A percentile compares a stretch with the other conserved stretches of the same genome.
phyloP scores from a whole-genome alignment of 1,140 invertebrate genomes.

The Phocides pigmalion region DNA sequence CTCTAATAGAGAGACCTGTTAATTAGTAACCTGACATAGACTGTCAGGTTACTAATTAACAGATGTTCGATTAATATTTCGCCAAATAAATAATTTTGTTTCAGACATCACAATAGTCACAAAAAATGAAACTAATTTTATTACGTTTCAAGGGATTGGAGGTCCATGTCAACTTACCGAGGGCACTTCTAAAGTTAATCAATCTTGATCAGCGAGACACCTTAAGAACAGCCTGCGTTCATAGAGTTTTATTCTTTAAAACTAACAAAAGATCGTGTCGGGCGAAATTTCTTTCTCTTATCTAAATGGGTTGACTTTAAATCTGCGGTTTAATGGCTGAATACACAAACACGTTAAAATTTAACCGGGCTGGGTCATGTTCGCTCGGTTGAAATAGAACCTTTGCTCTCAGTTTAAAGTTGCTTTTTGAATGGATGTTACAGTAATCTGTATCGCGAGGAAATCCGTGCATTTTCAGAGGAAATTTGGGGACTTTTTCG shows the following conservation, averaged over 20 bases:
- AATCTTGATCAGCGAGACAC: slow-evolving; percentile 44
- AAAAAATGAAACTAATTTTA: slow-evolving; percentile 7
- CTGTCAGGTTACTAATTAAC: too few species aligned
- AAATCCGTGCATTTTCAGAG: slow-evolving; percentile 30
- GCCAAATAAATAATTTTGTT: not conserved
- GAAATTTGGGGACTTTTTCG: slow-evolving; percentile 29
- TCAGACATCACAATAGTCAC: not conserved
- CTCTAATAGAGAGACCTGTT: too few species aligned
- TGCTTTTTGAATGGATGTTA: not conserved
- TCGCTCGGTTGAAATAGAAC: not conserved
- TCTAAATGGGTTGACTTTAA: slow-evolving; percentile 40
- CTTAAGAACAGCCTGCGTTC: slow-evolving; percentile 16
- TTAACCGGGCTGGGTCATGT: slow-evolving; percentile 5
- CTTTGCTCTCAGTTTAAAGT: not conserved
- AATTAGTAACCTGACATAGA: too few species aligned
- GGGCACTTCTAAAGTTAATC: slow-evolving; percentile 31
- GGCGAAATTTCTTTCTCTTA: slow-evolving; percentile 27
- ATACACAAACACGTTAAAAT: slow-evolving; percentile 34
- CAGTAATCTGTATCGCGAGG: slow-evolving; percentile 23
- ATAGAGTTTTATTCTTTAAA: slow-evolving; percentile 28
- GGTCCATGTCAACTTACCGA: slow-evolving; percentile 5
- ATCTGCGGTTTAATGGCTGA: slow-evolving; percentile 36
- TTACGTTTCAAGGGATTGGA: slow-evolving; percentile 18
- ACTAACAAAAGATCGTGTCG: slow-evolving; percentile 34
- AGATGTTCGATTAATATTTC: not conserved